phyloP scores from a whole-genome alignment of 2,888 invertebrate species.

The Malthinus seriepunctatus region DNA sequence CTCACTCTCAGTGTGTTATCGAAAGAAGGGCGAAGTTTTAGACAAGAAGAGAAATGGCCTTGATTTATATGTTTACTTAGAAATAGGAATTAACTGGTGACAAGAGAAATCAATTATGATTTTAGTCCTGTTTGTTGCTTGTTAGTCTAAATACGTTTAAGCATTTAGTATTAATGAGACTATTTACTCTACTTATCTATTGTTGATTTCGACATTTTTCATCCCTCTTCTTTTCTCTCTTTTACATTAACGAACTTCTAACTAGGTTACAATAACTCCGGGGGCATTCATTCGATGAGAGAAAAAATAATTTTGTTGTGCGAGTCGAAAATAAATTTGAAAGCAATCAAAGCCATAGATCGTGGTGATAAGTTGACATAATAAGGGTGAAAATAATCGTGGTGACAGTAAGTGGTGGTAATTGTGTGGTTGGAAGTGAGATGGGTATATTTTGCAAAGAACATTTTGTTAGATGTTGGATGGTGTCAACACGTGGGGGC shows the following conservation, averaged over 20 bases:
- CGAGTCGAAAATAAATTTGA: too few species aligned
- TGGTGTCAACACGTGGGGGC: conserved; percentile 38
- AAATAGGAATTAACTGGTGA: conserved; percentile 7
- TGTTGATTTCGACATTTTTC: too few species aligned
- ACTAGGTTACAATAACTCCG: too few species aligned
- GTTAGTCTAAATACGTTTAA: conserved; percentile 4
- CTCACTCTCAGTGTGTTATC: conserved; percentile 1
- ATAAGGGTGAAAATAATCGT: conserved; percentile 13
- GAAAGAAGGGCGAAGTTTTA: conserved; percentile 2
- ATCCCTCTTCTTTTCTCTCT: too few species aligned
- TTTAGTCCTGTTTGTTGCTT: conserved; percentile 5
- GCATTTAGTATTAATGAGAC: conserved; percentile 2
- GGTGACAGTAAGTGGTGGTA: conserved; percentile 15
- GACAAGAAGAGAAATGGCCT: conserved; percentile 6
- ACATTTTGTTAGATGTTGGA: conserved; percentile 16
- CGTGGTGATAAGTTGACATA: conserved; percentile 12
- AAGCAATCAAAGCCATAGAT: conserved; percentile 5
- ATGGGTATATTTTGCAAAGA: not conserved
- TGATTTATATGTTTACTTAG: conserved; percentile 7
- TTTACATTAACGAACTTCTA: too few species aligned
- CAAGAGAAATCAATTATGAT: conserved; percentile 7
- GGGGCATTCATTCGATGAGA: too few species aligned
- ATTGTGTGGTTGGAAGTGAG: conserved; percentile 6
- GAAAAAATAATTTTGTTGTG: too few species aligned
- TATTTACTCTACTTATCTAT: not conserved